A percentile compares a stretch with the other conserved stretches of the same genome.
Evolutionary conservation across 2,888 invertebrate species (phyloP).

Genomic region (Dendrolimus houi): DNA sequence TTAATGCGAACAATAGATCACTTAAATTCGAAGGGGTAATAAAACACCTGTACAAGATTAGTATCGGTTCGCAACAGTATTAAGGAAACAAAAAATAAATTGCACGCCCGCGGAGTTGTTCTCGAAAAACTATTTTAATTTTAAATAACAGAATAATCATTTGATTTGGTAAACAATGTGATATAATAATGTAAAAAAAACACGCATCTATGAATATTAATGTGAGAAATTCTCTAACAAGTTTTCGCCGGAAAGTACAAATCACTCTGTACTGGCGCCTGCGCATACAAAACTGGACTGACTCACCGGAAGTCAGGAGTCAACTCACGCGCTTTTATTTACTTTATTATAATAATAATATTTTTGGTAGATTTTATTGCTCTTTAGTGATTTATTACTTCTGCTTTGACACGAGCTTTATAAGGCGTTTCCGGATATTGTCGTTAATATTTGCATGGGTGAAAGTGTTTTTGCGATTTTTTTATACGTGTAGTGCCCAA

Average conservation of each 20-base stretch:
- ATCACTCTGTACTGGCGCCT: neutral
- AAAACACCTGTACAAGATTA: no score
- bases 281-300: neutral
- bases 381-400: neutral
- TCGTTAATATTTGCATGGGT: neutral
- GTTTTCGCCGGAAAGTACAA: slow-evolving; percentile 3
- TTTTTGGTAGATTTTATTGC: neutral
- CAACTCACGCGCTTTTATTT: neutral
- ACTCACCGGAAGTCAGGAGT: neutral
- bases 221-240: neutral
- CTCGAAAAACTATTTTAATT: no score
- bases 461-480: neutral
- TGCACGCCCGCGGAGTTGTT: no score
- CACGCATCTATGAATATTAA: neutral
- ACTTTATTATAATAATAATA: neutral
- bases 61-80: no score
- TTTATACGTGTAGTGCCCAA: neutral
- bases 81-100: no score
- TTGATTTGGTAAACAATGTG: neutral
- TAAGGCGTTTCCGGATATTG: neutral
- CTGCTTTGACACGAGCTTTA: neutral
- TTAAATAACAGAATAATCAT: no score
- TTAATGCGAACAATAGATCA: no score
- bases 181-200: neutral
- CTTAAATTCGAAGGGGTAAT: no score